Evolutionary conservation across 1,140 invertebrate genomes (phyloP).

Genomic region (Macrobrachium rosenbergii): DNA sequence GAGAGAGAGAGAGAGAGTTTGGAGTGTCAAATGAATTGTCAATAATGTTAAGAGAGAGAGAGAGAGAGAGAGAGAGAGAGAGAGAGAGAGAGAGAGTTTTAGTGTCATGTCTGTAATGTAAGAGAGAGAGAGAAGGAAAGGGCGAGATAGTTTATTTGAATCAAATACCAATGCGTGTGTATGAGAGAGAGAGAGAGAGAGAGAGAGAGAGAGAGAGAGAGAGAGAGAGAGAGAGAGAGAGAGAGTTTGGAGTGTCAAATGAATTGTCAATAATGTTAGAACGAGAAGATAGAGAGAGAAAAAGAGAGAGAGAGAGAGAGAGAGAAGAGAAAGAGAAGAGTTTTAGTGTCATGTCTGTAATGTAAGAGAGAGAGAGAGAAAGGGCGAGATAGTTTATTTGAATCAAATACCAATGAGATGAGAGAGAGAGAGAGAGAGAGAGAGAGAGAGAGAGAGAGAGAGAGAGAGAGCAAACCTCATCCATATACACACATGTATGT

Average conservation of each 20-base stretch:
- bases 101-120: neutral
- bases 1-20: neutral
- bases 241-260: neutral
- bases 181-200: slow-evolving; percentile 19
- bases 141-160: too few relatives aligned
- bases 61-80: slow-evolving; percentile 46
- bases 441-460: neutral
- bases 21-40: neutral
- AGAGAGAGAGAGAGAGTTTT: slow-evolving; percentile 34
- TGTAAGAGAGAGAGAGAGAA: too few relatives aligned
- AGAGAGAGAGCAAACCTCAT: too few relatives aligned
- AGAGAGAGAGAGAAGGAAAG: neutral
- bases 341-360: too few relatives aligned
- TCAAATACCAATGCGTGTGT: too few relatives aligned
- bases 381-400: too few relatives aligned
- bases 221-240: slow-evolving; percentile 18
- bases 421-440: too few relatives aligned
- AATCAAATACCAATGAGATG: too few relatives aligned
- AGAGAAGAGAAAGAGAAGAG: too few relatives aligned
- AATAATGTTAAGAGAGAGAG: neutral
- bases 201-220: slow-evolving; percentile 43
- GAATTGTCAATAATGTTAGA: too few relatives aligned
- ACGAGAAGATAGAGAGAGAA: too few relatives aligned
- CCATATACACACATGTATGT: neutral
- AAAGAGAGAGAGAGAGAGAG: too few relatives aligned